These are phyloP conservation scores for Calyptomena viridis DNA, from an alignment of 2,113 vertebrate species.

Conservation along the genomic window DNA sequence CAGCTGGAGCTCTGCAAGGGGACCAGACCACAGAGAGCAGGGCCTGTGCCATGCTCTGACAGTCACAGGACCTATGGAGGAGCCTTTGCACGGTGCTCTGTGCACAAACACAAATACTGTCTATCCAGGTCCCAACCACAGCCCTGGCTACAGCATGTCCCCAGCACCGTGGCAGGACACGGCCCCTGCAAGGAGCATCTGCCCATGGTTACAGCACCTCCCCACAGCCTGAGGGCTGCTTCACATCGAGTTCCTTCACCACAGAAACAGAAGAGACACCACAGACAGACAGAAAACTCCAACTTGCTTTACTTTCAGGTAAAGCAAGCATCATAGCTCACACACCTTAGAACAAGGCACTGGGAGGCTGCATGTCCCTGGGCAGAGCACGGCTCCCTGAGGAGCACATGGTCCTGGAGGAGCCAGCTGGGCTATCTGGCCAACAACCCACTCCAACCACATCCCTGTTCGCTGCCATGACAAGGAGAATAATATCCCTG, in stretches of 20 bases:
- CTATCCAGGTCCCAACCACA: neutral
- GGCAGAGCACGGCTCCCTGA: rapidly evolving
- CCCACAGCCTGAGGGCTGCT: neutral
- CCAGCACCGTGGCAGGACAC: rapidly evolving
- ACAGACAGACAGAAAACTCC: neutral
- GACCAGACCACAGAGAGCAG: neutral
- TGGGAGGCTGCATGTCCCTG: rapidly evolving
- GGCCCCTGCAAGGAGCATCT: neutral
- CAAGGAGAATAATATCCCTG: neutral
- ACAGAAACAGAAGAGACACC: neutral
- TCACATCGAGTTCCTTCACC: neutral
- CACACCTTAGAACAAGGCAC: neutral
- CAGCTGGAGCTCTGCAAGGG: neutral
- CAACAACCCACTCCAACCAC: neutral
- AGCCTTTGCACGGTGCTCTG: neutral
- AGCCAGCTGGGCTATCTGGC: neutral
- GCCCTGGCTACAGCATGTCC: neutral
- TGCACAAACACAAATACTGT: neutral
- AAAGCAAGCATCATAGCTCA: rapidly evolving
- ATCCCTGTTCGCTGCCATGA: rapidly evolving
- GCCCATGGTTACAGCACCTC: neutral
- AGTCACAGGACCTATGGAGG: neutral
- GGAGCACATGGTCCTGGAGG: neutral
- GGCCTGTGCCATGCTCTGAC: rapidly evolving
- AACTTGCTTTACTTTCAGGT: neutral